A percentile compares a stretch with the other conserved stretches of the same genome.
Evolutionary conservation across 1,140 invertebrate species (phyloP).

Genomic region (Nymphalis io): DNA sequence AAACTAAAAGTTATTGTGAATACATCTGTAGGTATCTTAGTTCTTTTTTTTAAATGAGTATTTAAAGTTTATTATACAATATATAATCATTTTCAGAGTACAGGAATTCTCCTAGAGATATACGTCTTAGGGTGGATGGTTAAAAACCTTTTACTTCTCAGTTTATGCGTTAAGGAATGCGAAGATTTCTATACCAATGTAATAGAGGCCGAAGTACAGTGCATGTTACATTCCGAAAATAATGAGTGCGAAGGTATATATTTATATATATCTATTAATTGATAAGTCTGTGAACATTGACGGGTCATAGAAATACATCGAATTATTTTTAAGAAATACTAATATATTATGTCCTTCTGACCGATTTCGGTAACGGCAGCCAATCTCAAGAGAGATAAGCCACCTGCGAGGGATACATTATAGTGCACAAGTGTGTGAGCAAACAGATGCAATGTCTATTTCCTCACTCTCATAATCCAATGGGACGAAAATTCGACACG

Average conservation of each 20-base stretch:
- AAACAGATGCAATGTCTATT: too few relatives aligned
- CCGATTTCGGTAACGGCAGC: too few relatives aligned
- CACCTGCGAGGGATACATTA: too few relatives aligned
- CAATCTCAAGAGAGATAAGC: too few relatives aligned
- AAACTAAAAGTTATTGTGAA: slow-evolving; percentile 10
- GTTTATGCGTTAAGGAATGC: slow-evolving; percentile 20
- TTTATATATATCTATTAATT: too few relatives aligned
- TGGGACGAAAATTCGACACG: too few relatives aligned
- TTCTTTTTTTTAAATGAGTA: neutral
- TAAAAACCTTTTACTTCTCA: slow-evolving; percentile 30
- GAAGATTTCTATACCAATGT: slow-evolving; percentile 27
- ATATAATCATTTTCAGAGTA: slow-evolving; percentile 17
- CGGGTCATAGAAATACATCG: too few relatives aligned
- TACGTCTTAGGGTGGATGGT: slow-evolving; percentile 18
- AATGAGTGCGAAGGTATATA: neutral
- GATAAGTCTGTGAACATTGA: too few relatives aligned
- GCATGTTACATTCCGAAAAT: slow-evolving; percentile 10
- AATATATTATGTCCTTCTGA: too few relatives aligned
- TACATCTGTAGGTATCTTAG: slow-evolving; percentile 13
- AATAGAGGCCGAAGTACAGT: slow-evolving; percentile 29
- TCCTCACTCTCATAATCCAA: too few relatives aligned
- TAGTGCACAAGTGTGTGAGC: too few relatives aligned
- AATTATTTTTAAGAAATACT: too few relatives aligned
- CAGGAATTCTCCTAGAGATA: neutral
- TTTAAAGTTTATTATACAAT: neutral